Evolutionary conservation across 2,113 vertebrate species (phyloP).

Genomic region (Rhabdomys dilectus): DNA sequence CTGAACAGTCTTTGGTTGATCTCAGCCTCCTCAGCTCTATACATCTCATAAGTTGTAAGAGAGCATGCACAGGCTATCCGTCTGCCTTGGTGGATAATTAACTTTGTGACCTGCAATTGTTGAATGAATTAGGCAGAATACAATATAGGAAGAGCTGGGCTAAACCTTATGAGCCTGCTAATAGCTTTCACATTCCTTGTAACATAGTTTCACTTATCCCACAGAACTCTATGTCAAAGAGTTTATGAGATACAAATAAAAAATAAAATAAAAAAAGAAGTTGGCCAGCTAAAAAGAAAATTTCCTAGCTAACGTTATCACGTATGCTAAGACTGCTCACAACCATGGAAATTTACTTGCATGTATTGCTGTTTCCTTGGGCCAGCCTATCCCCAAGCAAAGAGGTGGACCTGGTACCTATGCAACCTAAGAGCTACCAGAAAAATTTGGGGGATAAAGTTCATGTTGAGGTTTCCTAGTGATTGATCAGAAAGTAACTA

Average conservation of each 20-base stretch:
- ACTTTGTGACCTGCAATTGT: not conserved
- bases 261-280: not conserved
- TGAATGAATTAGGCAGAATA: not conserved
- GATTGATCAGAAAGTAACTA: not conserved
- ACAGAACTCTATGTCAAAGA: not conserved
- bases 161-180: not conserved
- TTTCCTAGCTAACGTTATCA: not conserved
- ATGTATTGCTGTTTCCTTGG: fast-evolving
- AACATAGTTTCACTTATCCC: not conserved
- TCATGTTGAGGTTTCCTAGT: not conserved
- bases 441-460: not conserved
- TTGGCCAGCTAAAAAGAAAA: not conserved
- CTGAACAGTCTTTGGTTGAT: not conserved
- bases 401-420: fast-evolving
- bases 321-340: not conserved
- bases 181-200: not conserved
- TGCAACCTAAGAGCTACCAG: not conserved
- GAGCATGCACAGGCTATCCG: not conserved
- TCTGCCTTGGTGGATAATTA: not conserved
- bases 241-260: not conserved
- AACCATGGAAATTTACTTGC: not conserved
- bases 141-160: not conserved
- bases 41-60: not conserved
- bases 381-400: not conserved
- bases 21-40: not conserved